A percentile compares a stretch with the other conserved stretches of the same genome.
These are phyloP conservation scores for Typhlomys cinereus DNA, from an alignment of 2,113 vertebrate species.

Conservation along the genomic window DNA sequence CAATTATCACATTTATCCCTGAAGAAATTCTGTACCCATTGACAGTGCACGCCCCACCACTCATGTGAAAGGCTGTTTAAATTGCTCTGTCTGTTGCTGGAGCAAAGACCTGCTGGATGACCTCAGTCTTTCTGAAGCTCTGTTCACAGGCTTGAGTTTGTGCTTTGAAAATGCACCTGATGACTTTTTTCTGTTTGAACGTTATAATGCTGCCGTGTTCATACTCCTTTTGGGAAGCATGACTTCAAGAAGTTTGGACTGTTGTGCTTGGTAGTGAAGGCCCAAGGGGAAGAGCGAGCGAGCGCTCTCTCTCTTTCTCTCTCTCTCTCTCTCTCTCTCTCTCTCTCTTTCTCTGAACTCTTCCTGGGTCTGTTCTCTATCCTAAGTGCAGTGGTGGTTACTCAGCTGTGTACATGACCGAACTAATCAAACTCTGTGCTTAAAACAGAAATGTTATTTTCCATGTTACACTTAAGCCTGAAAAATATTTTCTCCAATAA, in stretches of 20 bases:
- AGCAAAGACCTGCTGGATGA: not conserved
- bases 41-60: not conserved
- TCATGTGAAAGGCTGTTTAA: not conserved
- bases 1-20: constrained; percentile 3
- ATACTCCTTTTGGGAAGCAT: constrained; percentile 36
- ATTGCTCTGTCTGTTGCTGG: constrained; percentile 26
- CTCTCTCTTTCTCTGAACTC: no score
- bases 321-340: no score
- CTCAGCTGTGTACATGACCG: not conserved
- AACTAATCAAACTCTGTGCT: not conserved
- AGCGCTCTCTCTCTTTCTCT: no score
- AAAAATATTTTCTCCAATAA: not conserved
- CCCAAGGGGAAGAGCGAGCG: not conserved
- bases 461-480: constrained; percentile 4
- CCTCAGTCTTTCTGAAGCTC: not conserved
- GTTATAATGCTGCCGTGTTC: constrained; percentile 6
- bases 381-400: not conserved
- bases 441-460: constrained; percentile 32
- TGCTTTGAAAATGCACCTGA: no score
- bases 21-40: not conserved
- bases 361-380: not conserved
- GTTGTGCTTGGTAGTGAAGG: not conserved
- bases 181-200: constrained; percentile 58
- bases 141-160: not conserved
- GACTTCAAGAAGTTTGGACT: not conserved